These are phyloP conservation scores for Orientallactaga sibirica DNA, from an alignment of 2,797 vertebrate species.

Conservation along the genomic window DNA sequence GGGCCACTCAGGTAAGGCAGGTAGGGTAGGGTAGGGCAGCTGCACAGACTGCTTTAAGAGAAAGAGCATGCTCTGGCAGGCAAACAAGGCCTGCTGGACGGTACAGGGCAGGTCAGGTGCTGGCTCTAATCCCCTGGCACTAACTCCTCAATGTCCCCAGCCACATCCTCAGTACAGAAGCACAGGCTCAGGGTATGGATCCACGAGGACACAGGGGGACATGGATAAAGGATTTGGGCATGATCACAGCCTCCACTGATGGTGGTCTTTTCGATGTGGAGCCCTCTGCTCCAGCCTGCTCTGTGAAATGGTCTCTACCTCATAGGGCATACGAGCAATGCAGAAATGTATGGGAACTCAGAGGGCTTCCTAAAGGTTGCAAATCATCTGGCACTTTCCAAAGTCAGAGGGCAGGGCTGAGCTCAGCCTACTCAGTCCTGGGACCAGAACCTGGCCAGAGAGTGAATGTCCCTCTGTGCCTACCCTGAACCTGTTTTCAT, in stretches of 20 bases:
- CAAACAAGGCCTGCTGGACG: neutral
- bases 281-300: neutral
- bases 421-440: accelerated
- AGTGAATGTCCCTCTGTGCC: accelerated
- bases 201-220: accelerated
- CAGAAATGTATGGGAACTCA: neutral
- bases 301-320: neutral
- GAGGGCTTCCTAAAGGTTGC: neutral
- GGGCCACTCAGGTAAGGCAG: neutral
- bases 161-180: neutral
- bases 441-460: neutral
- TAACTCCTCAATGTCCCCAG: neutral
- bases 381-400: neutral
- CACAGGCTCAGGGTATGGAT: neutral
- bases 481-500: neutral
- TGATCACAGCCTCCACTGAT: neutral
- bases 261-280: neutral
- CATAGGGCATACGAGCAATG: neutral
- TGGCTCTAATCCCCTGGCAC: no score
- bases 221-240: neutral
- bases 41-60: no score
- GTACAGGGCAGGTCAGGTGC: accelerated
- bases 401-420: neutral
- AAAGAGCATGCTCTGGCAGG: accelerated
- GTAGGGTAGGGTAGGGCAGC: accelerated